Percentiles rank a stretch among this genome's conserved stretches.
Conservation (phyloP, 2,888 invertebrate species). For the Platerodrilus igneus region DNA sequence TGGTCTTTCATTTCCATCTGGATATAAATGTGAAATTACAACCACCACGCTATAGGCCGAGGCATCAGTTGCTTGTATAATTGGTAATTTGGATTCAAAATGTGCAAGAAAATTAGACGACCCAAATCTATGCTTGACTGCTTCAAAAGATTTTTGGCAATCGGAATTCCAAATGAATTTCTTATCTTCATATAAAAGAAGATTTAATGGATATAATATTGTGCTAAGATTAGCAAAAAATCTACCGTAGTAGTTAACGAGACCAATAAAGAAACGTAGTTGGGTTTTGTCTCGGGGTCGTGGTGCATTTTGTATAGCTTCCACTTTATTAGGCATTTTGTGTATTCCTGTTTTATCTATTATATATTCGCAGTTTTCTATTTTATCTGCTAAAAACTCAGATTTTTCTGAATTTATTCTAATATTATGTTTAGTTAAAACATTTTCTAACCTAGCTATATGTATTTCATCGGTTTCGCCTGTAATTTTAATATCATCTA, state of each 20-base stretch:
- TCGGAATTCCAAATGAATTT: too few species aligned
- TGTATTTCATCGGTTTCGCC: neutral
- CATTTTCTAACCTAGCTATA: neutral
- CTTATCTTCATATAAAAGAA: too few species aligned
- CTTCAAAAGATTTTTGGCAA: too few species aligned
- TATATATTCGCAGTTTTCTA: slow-evolving; percentile 6
- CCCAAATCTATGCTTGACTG: too few species aligned
- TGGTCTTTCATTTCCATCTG: slow-evolving; percentile 13
- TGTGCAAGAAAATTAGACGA: too few species aligned
- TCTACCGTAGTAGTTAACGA: slow-evolving; percentile 7
- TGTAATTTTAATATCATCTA: slow-evolving; percentile 1
- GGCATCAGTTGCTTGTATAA: too few species aligned
- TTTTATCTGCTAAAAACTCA: neutral
- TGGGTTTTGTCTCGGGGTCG: slow-evolving; percentile 3
- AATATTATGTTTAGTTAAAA: neutral
- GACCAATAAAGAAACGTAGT: neutral
- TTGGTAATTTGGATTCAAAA: too few species aligned
- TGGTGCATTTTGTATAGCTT: slow-evolving; percentile 2
- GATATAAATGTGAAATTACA: slow-evolving; percentile 1
- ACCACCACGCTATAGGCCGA: neutral
- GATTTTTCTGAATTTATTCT: neutral
- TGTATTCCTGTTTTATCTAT: slow-evolving; percentile 4
- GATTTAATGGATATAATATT: slow-evolving; percentile 6
- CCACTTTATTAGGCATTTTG: slow-evolving; percentile 2
- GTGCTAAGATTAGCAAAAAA: slow-evolving; percentile 3